phyloP scores from a whole-genome alignment of 2,888 invertebrate genomes.

The Pandemis corylana region DNA sequence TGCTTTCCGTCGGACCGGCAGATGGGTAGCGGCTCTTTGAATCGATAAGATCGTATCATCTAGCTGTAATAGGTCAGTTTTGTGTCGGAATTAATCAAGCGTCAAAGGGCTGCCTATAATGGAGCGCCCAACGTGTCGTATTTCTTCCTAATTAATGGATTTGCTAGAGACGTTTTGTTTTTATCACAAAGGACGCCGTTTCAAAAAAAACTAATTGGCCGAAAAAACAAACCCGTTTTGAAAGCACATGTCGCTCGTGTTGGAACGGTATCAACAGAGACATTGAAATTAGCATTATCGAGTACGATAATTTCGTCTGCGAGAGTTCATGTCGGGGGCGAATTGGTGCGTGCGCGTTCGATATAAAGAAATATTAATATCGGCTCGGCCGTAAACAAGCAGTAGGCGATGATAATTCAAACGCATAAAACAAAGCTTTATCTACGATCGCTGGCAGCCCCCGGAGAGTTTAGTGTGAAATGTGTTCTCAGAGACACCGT shows the following conservation, averaged over 20 bases:
- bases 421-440: conserved; percentile 82
- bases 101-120: conserved; percentile 79
- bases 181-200: conserved; percentile 78
- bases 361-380: conserved; percentile 82
- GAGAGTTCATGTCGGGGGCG: conserved; percentile 45
- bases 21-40: conserved; percentile 79
- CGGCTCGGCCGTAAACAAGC: conserved; percentile 75
- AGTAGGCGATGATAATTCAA: conserved; percentile 79
- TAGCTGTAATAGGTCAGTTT: conserved; percentile 81
- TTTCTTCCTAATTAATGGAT: conserved; percentile 83
- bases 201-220: conserved; percentile 52
- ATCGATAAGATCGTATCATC: conserved; percentile 80
- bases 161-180: conserved; percentile 71
- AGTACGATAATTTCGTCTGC: conserved; percentile 26
- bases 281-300: conserved; percentile 39
- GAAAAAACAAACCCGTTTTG: conserved; percentile 35
- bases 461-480: conserved; percentile 81
- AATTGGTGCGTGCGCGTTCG: conserved; percentile 68
- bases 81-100: conserved; percentile 83
- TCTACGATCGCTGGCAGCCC: conserved; percentile 77
- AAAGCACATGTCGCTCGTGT: conserved; percentile 36
- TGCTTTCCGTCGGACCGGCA: conserved; percentile 71
- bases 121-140: conserved; percentile 78
- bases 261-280: conserved; percentile 23
- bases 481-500: conserved; percentile 83